A percentile compares a stretch with the other conserved stretches of the same genome.
Conservation (phyloP, 2,888 invertebrate species). For the Vanessa cardui region DNA sequence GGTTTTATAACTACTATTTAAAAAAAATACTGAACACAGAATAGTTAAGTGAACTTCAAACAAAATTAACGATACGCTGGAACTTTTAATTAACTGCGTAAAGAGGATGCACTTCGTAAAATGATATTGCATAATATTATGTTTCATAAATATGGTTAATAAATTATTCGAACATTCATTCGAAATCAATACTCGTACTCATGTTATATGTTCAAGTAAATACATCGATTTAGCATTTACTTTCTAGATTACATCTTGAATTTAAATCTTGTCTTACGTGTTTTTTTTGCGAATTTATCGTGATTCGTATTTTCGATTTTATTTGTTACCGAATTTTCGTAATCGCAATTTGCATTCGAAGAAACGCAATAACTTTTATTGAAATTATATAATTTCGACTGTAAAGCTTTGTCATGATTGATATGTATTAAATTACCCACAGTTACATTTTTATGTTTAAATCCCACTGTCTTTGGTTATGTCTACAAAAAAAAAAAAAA, state of each 20-base stretch:
- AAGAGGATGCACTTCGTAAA: neutral
- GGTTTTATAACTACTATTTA: too few relatives aligned
- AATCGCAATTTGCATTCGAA: constrained; percentile 16
- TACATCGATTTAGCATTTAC: constrained; percentile 43
- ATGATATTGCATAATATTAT: neutral
- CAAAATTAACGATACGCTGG: neutral
- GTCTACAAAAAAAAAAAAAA: too few relatives aligned
- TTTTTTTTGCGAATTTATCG: constrained; percentile 35
- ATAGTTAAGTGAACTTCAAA: too few relatives aligned
- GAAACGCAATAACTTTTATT: neutral
- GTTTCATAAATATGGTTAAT: neutral
- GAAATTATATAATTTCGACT: neutral
- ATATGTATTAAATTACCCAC: too few relatives aligned
- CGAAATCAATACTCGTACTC: constrained; percentile 9
- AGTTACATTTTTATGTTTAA: too few relatives aligned
- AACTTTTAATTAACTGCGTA: neutral
- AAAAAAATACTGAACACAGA: too few relatives aligned
- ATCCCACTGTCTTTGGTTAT: too few relatives aligned
- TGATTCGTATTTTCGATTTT: constrained; percentile 4
- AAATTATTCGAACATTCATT: constrained; percentile 9
- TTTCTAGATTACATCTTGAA: constrained; percentile 65
- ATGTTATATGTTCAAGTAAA: constrained; percentile 13
- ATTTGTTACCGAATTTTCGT: constrained; percentile 26
- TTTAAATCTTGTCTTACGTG: constrained; percentile 61
- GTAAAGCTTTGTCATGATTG: too few relatives aligned